Conservation (phyloP, 2,888 invertebrate genomes). For the Rutpela maculata region DNA sequence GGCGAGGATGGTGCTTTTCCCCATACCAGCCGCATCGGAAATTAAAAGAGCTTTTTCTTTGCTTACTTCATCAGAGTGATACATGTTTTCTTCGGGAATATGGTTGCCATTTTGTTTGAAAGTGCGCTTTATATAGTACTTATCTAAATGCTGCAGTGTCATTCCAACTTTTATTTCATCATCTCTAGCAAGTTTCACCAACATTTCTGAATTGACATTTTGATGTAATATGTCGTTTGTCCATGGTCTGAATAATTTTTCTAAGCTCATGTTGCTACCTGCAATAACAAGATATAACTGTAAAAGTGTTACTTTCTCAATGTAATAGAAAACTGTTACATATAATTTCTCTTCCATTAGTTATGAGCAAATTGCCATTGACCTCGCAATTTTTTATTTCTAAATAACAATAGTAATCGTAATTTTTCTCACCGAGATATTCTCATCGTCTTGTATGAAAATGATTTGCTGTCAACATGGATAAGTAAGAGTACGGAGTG, state of each 20-base stretch:
- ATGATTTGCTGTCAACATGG: too few relatives aligned
- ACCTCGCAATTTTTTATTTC: too few relatives aligned
- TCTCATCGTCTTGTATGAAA: too few relatives aligned
- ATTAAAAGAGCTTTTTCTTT: slow-evolving; percentile 26
- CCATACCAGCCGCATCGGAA: slow-evolving; percentile 40
- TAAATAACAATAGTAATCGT: too few relatives aligned
- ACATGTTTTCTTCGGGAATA: slow-evolving; percentile 17
- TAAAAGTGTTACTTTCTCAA: too few relatives aligned
- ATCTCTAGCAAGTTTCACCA: slow-evolving; percentile 21
- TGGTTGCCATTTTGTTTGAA: not conserved
- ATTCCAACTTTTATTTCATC: slow-evolving; percentile 19
- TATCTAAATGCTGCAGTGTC: not conserved
- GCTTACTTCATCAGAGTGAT: not conserved
- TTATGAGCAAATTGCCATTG: too few relatives aligned
- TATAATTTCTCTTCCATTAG: too few relatives aligned
- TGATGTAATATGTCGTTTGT: not conserved
- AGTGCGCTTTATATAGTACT: slow-evolving; percentile 21
- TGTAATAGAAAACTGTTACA: too few relatives aligned
- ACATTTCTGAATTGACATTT: slow-evolving; percentile 17
- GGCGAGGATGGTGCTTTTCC: slow-evolving; percentile 34
- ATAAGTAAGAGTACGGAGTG: too few relatives aligned
- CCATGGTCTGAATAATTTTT: not conserved
- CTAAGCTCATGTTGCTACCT: slow-evolving; percentile 5
- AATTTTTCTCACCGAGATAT: too few relatives aligned
- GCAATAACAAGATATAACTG: not conserved